These are phyloP conservation scores for Phacellophora camtschatica DNA, from an alignment of 30 jellyfish, hydroid and myxozoan genomes.

Conservation along the genomic window DNA sequence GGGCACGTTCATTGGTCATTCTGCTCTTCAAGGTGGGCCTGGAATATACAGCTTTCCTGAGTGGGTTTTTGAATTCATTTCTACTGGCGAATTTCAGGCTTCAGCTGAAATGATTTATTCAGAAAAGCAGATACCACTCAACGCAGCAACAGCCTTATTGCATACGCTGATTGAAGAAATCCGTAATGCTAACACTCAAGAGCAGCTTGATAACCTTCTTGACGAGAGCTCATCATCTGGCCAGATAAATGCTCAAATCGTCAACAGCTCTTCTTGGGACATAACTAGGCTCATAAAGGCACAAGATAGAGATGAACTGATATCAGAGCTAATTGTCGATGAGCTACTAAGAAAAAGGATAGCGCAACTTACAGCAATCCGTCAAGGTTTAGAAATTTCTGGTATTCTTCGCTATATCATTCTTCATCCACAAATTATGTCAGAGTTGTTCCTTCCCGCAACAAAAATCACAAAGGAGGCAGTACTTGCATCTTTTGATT, in stretches of 20 bases:
- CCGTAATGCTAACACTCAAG: constrained; percentile 1
- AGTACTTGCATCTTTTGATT: not conserved
- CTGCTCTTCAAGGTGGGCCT: not conserved
- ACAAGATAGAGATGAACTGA: not conserved
- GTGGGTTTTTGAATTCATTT: not conserved
- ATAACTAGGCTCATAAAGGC: not conserved
- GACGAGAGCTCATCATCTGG: constrained; percentile 1
- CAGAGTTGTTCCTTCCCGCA: not conserved
- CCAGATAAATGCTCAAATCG: constrained; percentile 2
- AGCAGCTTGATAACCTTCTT: not conserved
- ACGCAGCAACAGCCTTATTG: constrained; percentile 10
- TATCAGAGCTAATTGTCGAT: not conserved
- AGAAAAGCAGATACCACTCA: not conserved
- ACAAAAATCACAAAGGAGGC: not conserved
- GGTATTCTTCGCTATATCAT: not conserved
- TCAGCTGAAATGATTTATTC: constrained; percentile 13
- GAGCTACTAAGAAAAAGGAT: constrained; percentile 3
- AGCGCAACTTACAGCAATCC: constrained; percentile 1
- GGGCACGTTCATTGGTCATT: not conserved
- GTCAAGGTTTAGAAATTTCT: constrained; percentile 2
- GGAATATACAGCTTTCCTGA: constrained; percentile 8
- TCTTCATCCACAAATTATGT: not conserved
- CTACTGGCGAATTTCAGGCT: not conserved
- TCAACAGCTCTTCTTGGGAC: constrained; percentile 19
- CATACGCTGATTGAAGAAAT: not conserved